Conservation (phyloP, 2,888 invertebrate species). For the Ormyrus rosae region DNA sequence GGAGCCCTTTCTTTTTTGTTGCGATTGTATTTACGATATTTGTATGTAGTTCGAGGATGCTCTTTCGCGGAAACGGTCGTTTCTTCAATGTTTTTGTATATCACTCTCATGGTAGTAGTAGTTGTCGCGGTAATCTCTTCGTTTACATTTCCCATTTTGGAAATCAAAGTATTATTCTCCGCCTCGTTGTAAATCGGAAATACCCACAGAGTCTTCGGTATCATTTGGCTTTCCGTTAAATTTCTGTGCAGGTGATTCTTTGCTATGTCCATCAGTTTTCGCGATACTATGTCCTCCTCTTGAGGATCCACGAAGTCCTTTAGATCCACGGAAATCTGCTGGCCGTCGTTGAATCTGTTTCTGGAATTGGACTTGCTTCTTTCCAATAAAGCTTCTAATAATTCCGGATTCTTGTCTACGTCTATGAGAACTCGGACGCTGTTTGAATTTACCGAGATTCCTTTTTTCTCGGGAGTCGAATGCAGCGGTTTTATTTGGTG, state of each 20-base stretch:
- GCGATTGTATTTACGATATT: too few relatives aligned
- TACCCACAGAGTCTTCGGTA: conserved; percentile 50
- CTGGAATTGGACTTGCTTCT: background rate
- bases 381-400: conserved; percentile 36
- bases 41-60: too few relatives aligned
- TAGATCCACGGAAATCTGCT: conserved; percentile 41
- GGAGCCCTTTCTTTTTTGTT: too few relatives aligned
- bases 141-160: background rate
- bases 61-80: too few relatives aligned
- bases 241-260: conserved; percentile 30
- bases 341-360: background rate
- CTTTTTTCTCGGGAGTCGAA: background rate
- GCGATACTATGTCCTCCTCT: conserved; percentile 41
- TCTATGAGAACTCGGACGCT: conserved; percentile 50
- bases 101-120: too few relatives aligned
- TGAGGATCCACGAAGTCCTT: conserved; percentile 35
- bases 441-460: background rate
- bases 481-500: too few relatives aligned
- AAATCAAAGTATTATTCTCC: conserved; percentile 23
- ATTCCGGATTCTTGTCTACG: conserved; percentile 52
- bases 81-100: too few relatives aligned
- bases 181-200: conserved; percentile 49
- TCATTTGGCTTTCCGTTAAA: conserved; percentile 13
- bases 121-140: background rate
- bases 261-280: conserved; percentile 44